A percentile compares a stretch with the other conserved stretches of the same genome.
Conservation (phyloP, 2,797 vertebrate genomes). For the Xenopus petersii region DNA sequence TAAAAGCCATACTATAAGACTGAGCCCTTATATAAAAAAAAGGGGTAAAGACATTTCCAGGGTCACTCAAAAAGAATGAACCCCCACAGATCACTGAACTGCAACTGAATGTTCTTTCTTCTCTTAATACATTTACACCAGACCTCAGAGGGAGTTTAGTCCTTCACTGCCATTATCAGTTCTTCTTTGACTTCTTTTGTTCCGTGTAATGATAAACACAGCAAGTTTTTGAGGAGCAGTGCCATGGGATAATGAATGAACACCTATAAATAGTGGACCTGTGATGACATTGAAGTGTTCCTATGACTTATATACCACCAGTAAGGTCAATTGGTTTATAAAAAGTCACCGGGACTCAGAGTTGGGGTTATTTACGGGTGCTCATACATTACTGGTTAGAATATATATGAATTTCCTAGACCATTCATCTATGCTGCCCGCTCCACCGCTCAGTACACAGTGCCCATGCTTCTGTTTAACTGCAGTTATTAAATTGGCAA, state of each 20-base stretch:
- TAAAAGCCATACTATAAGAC: no score
- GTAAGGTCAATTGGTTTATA: constrained; percentile 46
- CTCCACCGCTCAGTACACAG: constrained; percentile 7
- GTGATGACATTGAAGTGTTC: constrained; percentile 38
- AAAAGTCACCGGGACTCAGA: constrained; percentile 33
- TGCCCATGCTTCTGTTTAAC: constrained; percentile 40
- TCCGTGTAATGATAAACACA: constrained; percentile 21
- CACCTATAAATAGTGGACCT: constrained; percentile 33
- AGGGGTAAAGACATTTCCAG: no score
- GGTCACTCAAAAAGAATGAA: no score
- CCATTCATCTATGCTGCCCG: constrained; percentile 22
- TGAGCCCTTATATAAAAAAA: no score
- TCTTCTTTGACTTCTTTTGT: neutral
- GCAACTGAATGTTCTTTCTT: no score
- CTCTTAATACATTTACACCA: no score
- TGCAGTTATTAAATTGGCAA: constrained; percentile 33
- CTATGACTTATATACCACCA: constrained; percentile 26
- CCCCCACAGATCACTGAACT: no score
- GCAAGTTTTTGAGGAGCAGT: constrained; percentile 28
- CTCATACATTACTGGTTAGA: constrained; percentile 38
- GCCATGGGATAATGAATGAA: constrained; percentile 30
- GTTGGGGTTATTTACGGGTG: constrained; percentile 42
- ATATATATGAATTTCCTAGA: constrained; percentile 35
- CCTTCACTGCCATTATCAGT: neutral
- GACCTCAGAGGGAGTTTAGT: neutral